Base-by-base conservation (phyloP, 1,140 invertebrate genomes). In the Zaprionus camerounensis region DNA sequence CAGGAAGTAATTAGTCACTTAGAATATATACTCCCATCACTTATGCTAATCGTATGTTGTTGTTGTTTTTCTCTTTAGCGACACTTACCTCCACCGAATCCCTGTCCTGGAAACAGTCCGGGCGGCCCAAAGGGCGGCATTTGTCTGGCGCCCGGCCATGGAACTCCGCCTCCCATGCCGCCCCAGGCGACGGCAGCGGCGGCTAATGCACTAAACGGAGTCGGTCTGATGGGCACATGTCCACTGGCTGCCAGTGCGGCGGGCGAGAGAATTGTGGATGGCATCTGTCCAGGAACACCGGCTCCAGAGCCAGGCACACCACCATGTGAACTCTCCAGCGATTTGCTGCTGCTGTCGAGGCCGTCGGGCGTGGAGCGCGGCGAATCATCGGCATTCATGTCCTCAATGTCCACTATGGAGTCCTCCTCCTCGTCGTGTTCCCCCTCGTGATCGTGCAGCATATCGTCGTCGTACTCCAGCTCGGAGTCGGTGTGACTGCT, bases 361-460 rank as follows among this genome's bases (percentile, higher is more conserved):
- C 91, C 92, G 36, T 92, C 91, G 22, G 92, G 92, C 17, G 92
- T 93, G 56, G 92, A 92, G 41, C 91, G 84, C 22, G 91, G 91
- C 22, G 91, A 92, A 44, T 91, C 84, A 36, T 95, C 94, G 58
- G 94, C 94, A 84, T 95, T 94, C 76, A 95, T 91, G 80, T 96
- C 95, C 90, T 95, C 95, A 28, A 96, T 95, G 80, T 95, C 95
- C 7, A 95, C 95, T 91, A 95, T 95, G 7, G 94, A 95, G 76
- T 95, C 95, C 80, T 95, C 95, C 69, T 95, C 94, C 76, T 95
- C 94, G 20, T 92, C 92, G 46, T 92, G 91, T 53, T 95, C 95
- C 7, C 51, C 65, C 68, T 95, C 94, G 74, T 95, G 95, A 63
- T 95, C 94, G 71, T 95, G 94, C 71, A 92, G 59, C 59, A 92